These are phyloP conservation scores for Chromis chromis DNA, from an alignment of 2,797 vertebrate species.

Conservation along the genomic window DNA sequence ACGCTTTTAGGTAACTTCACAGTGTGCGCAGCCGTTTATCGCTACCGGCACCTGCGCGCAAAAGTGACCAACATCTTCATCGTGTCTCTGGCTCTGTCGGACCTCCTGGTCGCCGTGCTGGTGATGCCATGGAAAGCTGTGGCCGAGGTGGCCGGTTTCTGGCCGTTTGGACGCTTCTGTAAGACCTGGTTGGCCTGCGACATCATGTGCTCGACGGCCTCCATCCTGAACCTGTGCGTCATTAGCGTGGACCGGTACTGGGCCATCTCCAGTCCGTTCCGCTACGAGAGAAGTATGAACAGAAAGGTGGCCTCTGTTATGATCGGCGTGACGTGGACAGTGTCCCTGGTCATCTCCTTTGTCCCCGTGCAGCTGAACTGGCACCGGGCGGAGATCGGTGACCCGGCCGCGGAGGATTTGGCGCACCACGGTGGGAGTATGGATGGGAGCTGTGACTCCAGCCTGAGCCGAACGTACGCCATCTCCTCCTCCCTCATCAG, in stretches of 20 bases:
- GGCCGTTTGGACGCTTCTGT: slow-evolving; percentile 85
- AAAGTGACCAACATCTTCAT: slow-evolving; percentile 92
- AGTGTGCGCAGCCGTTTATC: slow-evolving; percentile 89
- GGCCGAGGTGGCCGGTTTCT: slow-evolving; percentile 78
- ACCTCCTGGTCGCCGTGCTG: slow-evolving; percentile 80
- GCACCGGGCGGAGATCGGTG: slow-evolving; percentile 71
- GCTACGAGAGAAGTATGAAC: slow-evolving; percentile 81
- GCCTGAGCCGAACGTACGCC: slow-evolving; percentile 78
- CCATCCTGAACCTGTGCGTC: slow-evolving; percentile 90
- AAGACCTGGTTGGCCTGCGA: slow-evolving; percentile 90
- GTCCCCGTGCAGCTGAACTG: slow-evolving; percentile 82
- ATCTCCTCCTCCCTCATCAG: slow-evolving; percentile 83
- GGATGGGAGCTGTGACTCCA: slow-evolving; percentile 75
- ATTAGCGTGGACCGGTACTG: slow-evolving; percentile 91
- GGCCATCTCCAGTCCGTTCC: slow-evolving; percentile 82
- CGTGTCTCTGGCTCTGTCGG: slow-evolving; percentile 89
- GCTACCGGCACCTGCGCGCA: slow-evolving; percentile 87
- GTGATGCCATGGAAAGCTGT: slow-evolving; percentile 84
- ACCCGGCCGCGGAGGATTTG: slow-evolving; percentile 14
- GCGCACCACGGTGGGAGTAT: background rate
- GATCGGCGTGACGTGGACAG: slow-evolving; percentile 79
- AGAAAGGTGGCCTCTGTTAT: slow-evolving; percentile 76
- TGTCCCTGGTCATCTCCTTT: slow-evolving; percentile 80
- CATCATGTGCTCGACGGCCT: slow-evolving; percentile 91
- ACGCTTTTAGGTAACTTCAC: slow-evolving; percentile 90